Conservation (phyloP, 1,140 invertebrate genomes). For the Lepidotrigona ventralis region DNA sequence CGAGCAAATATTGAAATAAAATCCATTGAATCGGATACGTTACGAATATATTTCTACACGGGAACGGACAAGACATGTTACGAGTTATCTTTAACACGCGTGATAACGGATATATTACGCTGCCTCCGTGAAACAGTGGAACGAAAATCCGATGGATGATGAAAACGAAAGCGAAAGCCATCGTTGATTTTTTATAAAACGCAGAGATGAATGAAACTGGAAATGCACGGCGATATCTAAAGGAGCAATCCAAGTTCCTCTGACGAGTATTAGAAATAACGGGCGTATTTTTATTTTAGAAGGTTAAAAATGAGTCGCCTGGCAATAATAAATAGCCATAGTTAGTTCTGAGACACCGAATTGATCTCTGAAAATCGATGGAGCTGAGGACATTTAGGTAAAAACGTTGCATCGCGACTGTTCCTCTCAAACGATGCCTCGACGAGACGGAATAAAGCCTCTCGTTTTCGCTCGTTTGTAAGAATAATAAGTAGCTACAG, state of each 20-base stretch:
- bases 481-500: no score
- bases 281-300: conserved; percentile 3
- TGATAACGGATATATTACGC: neutral
- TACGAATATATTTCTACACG: neutral
- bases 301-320: neutral
- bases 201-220: neutral
- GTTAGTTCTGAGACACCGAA: neutral
- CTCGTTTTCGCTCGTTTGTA: no score
- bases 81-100: neutral
- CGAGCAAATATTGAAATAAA: neutral
- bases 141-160: neutral
- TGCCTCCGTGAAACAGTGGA: neutral
- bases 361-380: neutral
- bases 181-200: no score
- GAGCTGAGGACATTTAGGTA: no score
- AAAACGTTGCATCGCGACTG: no score
- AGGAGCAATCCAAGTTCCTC: no score
- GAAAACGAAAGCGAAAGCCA: no score
- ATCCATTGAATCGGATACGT: neutral
- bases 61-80: neutral
- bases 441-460: no score
- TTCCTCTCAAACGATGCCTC: no score
- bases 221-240: no score
- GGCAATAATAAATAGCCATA: neutral
- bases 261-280: neutral